These are phyloP conservation scores for Drosophila asahinai DNA, from an alignment of 1,140 invertebrate genomes.

Conservation along the genomic window DNA sequence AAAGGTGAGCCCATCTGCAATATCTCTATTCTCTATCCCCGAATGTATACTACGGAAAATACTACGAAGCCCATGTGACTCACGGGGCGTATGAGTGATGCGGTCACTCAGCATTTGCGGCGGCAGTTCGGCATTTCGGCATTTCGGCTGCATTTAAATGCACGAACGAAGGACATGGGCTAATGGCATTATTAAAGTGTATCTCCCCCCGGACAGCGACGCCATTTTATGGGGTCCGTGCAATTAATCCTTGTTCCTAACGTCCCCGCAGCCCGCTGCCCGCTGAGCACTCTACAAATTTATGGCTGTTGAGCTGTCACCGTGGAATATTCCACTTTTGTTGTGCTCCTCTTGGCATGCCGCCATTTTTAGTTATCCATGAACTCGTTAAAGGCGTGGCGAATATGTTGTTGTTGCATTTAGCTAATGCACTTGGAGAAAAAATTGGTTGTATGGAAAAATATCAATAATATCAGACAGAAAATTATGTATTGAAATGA, in stretches of 20 bases:
- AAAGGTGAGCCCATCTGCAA: conserved; percentile 62
- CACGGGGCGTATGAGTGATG: conserved; percentile 65
- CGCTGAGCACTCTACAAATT: neutral
- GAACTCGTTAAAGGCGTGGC: conserved; percentile 78
- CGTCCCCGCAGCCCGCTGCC: neutral
- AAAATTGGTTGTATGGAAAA: neutral
- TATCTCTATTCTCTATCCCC: neutral
- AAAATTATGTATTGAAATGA: too few species aligned
- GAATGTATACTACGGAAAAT: conserved; percentile 11
- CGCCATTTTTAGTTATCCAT: conserved; percentile 80
- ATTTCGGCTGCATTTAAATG: conserved; percentile 35
- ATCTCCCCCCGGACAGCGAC: conserved; percentile 22
- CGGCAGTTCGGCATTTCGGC: conserved; percentile 9
- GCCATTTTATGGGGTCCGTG: conserved; percentile 51
- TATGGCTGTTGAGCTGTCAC: conserved; percentile 15
- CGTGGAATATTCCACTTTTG: conserved; percentile 8
- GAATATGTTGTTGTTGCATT: conserved; percentile 39
- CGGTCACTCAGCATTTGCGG: conserved; percentile 24
- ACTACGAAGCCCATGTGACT: conserved; percentile 56
- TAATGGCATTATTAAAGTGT: conserved; percentile 56
- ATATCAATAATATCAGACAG: too few species aligned
- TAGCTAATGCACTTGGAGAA: neutral
- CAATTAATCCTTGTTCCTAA: conserved; percentile 60
- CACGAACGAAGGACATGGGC: conserved; percentile 57
- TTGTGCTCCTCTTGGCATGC: conserved; percentile 64